Percentiles rank a stretch among this genome's conserved stretches.
These are phyloP conservation scores for Hyposmocoma kahamanoa DNA, from an alignment of 1,140 invertebrate genomes.

Conservation along the genomic window DNA sequence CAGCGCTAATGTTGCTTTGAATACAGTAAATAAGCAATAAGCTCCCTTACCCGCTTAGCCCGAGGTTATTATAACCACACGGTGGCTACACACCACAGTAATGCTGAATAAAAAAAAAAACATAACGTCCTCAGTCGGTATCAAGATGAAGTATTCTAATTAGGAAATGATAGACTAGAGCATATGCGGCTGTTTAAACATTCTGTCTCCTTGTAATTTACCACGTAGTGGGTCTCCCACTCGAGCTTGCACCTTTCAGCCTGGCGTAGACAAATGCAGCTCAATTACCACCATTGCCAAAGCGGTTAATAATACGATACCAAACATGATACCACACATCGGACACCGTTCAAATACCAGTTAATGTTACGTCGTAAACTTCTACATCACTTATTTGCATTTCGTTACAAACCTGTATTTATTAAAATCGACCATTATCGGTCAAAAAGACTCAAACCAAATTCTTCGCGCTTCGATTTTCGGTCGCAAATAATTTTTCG, in stretches of 20 bases:
- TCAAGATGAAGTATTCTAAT: not conserved
- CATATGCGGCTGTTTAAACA: not conserved
- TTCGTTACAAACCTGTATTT: slow-evolving; percentile 36
- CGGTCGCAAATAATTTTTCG: slow-evolving; percentile 26
- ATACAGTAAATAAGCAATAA: no score
- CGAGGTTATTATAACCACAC: no score
- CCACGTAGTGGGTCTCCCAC: not conserved
- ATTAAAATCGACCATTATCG: slow-evolving; percentile 37
- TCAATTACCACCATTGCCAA: slow-evolving; percentile 3
- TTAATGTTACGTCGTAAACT: slow-evolving; percentile 47
- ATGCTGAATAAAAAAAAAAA: not conserved
- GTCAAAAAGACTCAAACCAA: slow-evolving; percentile 17
- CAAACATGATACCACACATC: slow-evolving; percentile 31
- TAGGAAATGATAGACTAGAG: not conserved
- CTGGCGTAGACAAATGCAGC: slow-evolving; percentile 1
- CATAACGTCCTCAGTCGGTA: not conserved
- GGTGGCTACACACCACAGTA: not conserved
- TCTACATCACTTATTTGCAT: slow-evolving; percentile 39
- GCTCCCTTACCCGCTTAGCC: no score
- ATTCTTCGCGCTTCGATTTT: slow-evolving; percentile 22
- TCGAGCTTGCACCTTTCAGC: not conserved
- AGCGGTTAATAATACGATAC: slow-evolving; percentile 10
- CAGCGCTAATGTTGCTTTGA: no score
- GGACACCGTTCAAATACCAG: slow-evolving; percentile 37
- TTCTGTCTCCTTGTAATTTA: not conserved